Percentiles rank a stretch among this genome's conserved stretches.
phyloP scores from a whole-genome alignment of 53 echinoderm and acorn worm genomes.

The Astropecten irregularis region DNA sequence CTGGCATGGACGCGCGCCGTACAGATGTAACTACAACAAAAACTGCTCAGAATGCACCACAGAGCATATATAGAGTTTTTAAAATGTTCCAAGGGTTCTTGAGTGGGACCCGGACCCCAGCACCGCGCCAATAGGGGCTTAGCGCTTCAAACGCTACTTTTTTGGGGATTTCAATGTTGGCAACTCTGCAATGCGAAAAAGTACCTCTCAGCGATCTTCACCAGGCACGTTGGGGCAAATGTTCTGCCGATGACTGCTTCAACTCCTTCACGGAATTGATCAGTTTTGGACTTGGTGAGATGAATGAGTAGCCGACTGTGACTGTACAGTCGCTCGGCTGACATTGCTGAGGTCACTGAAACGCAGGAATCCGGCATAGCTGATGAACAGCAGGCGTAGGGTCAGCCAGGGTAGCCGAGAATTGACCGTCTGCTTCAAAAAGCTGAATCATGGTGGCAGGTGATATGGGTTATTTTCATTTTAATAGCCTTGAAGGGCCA shows the following conservation, averaged over 20 bases:
- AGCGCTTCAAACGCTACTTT: too few species aligned
- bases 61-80: too few species aligned
- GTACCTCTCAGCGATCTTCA: not conserved
- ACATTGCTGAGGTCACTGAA: constrained; percentile 1
- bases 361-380: constrained; percentile 33
- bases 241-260: not conserved
- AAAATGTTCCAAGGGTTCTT: too few species aligned
- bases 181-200: not conserved
- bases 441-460: not conserved
- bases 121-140: too few species aligned
- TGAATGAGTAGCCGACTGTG: not conserved
- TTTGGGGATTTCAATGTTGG: too few species aligned
- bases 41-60: too few species aligned
- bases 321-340: not conserved
- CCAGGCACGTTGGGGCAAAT: not conserved
- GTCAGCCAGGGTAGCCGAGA: constrained; percentile 1
- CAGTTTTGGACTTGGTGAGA: constrained; percentile 10
- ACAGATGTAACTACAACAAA: not conserved
- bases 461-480: not conserved
- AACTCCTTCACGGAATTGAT: not conserved
- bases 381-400: not conserved
- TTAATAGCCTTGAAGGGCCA: constrained; percentile 30
- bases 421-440: not conserved
- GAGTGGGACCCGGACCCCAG: too few species aligned
- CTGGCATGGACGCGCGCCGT: too few species aligned